Conservation (phyloP, 2,113 vertebrate genomes). For the Brevimyrus niger region DNA sequence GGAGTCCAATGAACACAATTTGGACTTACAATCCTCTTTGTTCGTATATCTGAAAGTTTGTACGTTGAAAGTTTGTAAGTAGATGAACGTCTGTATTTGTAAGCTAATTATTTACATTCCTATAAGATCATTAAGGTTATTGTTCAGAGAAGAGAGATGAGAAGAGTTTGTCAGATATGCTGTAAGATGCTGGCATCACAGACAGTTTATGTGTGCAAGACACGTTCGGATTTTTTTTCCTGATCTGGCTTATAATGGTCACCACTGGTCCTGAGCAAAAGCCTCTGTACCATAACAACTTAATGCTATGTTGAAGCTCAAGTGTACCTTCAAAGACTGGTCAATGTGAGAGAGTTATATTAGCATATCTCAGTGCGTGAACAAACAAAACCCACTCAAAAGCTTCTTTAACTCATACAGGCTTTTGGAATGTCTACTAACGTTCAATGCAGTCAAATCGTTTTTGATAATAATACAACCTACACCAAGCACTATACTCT, state of each 20-base stretch:
- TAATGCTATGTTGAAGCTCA: background rate
- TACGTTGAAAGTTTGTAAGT: too few relatives aligned
- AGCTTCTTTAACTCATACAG: background rate
- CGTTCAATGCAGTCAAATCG: background rate
- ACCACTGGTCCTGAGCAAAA: background rate
- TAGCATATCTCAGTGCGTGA: background rate
- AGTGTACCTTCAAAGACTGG: background rate
- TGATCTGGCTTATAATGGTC: background rate
- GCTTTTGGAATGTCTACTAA: background rate
- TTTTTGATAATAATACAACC: background rate
- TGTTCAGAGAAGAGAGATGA: background rate
- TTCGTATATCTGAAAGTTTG: too few relatives aligned
- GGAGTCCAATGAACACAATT: too few relatives aligned
- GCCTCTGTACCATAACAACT: background rate
- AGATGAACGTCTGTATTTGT: background rate
- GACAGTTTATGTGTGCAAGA: background rate
- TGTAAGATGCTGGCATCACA: background rate
- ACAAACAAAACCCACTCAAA: background rate
- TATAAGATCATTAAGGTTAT: background rate
- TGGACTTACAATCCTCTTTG: too few relatives aligned
- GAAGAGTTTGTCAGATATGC: background rate
- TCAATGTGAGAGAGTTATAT: background rate
- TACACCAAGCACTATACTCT: background rate
- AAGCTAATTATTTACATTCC: constrained; percentile 18
- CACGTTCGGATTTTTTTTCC: background rate